Percentiles rank a stretch among this genome's conserved stretches.
Evolutionary conservation across 2,888 invertebrate species (phyloP).

Genomic region (Acrobasis consociella): DNA sequence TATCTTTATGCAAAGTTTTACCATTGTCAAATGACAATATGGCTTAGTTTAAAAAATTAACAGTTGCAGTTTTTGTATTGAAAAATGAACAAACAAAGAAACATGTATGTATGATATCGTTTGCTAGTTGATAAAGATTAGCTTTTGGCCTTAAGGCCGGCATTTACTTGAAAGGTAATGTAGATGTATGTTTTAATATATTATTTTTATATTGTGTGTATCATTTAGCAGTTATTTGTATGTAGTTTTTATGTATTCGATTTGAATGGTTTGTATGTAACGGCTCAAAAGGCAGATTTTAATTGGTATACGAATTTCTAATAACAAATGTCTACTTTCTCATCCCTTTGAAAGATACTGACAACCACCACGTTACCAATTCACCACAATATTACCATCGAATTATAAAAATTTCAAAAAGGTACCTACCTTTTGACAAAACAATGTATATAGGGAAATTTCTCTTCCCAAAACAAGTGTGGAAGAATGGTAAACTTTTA

Average conservation of each 20-base stretch:
- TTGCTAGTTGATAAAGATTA: constrained; percentile 14
- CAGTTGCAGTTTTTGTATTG: too few species aligned
- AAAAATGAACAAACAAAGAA: neutral
- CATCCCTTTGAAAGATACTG: too few species aligned
- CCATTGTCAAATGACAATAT: too few species aligned
- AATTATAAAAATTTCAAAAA: too few species aligned
- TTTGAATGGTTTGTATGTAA: neutral
- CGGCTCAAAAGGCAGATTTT: constrained; percentile 7
- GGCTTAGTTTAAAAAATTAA: too few species aligned
- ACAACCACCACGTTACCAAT: too few species aligned
- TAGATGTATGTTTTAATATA: constrained; percentile 17
- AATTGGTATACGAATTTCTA: neutral
- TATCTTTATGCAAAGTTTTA: too few species aligned
- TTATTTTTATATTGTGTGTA: constrained; percentile 22
- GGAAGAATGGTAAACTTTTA: too few species aligned
- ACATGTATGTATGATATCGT: constrained; percentile 13
- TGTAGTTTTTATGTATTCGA: constrained; percentile 2
- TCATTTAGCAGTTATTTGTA: neutral
- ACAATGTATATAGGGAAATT: too few species aligned
- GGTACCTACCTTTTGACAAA: too few species aligned
- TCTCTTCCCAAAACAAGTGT: too few species aligned
- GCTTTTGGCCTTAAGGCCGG: constrained; percentile 13
- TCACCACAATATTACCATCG: too few species aligned
- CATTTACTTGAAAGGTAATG: constrained; percentile 22
- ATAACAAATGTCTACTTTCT: neutral